Evolutionary conservation across 2,113 vertebrate species (phyloP).

Genomic region (Cheirogaleus medius): DNA sequence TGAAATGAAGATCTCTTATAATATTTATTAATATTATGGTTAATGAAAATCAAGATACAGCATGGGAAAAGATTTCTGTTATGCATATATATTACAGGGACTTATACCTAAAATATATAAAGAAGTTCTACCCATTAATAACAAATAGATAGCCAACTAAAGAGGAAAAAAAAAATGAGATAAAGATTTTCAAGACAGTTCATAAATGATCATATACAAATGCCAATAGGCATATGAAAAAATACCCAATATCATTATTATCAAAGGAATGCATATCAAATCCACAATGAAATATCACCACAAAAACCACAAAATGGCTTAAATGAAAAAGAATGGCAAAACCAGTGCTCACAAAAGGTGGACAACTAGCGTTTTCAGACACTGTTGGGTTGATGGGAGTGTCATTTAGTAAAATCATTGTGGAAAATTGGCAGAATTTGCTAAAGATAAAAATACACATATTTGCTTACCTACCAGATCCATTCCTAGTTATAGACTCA

Average conservation of each 20-base stretch:
- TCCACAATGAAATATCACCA: not conserved
- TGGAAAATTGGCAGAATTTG: not conserved
- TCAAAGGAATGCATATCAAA: not conserved
- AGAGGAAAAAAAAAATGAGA: not conserved
- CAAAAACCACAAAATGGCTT: not conserved
- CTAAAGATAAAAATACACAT: not conserved
- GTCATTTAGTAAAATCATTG: not conserved
- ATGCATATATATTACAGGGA: not conserved
- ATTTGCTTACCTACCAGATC: not conserved
- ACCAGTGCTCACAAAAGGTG: not conserved
- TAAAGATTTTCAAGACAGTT: not conserved
- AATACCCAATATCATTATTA: not conserved
- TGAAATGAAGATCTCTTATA: not conserved
- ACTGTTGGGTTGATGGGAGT: rapidly evolving
- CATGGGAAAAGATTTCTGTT: not conserved
- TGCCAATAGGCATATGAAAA: not conserved
- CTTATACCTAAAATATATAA: not conserved
- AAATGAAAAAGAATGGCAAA: not conserved
- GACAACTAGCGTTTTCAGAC: not conserved
- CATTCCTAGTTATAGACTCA: not conserved
- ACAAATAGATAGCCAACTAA: not conserved
- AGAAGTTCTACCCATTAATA: not conserved
- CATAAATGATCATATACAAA: not conserved
- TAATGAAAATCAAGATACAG: not conserved
- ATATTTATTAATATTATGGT: not conserved